These are phyloP conservation scores for Cheilosia soror DNA, from an alignment of 2,888 invertebrate species.

Conservation along the genomic window DNA sequence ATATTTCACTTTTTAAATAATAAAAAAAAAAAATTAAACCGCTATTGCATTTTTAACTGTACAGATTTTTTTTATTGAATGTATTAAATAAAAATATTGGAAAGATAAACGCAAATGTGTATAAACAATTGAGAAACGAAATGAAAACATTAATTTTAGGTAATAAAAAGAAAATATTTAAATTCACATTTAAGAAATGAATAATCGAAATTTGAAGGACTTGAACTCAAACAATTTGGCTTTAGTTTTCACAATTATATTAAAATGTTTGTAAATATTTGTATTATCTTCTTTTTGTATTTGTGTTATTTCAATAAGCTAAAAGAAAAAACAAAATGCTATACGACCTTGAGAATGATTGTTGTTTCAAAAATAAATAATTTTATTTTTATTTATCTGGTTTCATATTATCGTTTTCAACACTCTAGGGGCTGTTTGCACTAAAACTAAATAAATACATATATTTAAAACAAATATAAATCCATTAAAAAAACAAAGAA, in stretches of 20 bases:
- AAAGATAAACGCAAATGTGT: conserved; percentile 38
- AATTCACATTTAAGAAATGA: conserved; percentile 61
- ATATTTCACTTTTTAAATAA: conserved; percentile 41
- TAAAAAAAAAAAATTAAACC: conserved; percentile 6
- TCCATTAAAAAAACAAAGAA: conserved; percentile 24
- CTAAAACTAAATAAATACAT: conserved; percentile 38
- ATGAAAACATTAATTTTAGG: conserved; percentile 38
- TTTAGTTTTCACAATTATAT: conserved; percentile 33
- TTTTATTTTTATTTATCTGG: conserved; percentile 25
- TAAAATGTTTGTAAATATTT: conserved; percentile 51
- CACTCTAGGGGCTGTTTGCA: conserved; percentile 61
- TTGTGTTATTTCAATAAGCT: conserved; percentile 10
- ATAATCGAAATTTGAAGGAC: conserved; percentile 68
- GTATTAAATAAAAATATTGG: conserved; percentile 32
- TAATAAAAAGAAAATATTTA: conserved; percentile 26
- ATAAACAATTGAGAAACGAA: conserved; percentile 60
- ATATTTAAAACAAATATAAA: conserved; percentile 14
- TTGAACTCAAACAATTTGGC: conserved; percentile 53
- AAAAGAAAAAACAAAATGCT: conserved; percentile 13
- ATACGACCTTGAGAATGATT: conserved; percentile 38
- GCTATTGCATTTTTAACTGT: conserved; percentile 54
- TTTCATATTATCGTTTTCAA: conserved; percentile 37
- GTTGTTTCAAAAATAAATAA: conserved; percentile 6
- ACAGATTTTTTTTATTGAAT: conserved; percentile 60
- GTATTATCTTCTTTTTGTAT: conserved; percentile 5